Base-by-base conservation (phyloP, 2,888 invertebrate species). In the Aquatica leii region DNA sequence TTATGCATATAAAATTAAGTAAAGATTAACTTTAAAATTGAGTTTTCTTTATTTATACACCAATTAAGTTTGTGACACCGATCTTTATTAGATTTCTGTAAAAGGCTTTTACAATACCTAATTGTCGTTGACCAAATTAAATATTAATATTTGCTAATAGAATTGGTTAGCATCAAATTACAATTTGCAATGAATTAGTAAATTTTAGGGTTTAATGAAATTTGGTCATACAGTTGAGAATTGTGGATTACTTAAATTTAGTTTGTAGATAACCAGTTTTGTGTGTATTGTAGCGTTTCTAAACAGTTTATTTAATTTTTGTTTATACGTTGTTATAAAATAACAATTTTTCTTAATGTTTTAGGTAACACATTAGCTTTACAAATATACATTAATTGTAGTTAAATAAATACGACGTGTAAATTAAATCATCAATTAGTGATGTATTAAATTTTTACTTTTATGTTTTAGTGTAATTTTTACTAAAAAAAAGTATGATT, bases 71-170 rank as follows among this genome's bases (percentile, higher is more conserved):
- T 40, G 52, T 37, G 20, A 17, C 51, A 51, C 17, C 21, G 37
- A 50, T 35, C 21, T 48, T 35, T 58, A 41, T 21, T 55, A 49
- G 58, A 62, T 62, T 64, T 59, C 55, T 59, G 51, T 64, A 64
- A 59, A 64, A 59, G 59, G 50, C 59, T 37, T 59, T 43, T 59
- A 31, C 49, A 59, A 48, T 40, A 51, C 62, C 52, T 56, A 52
- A 48, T 53, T 54, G 57, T 58, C 65, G 57, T 52, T 53, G 41
- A 54, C 52, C 53, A 54, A 65, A 65, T 59, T 62, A 59, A 66
- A 66, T 52, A 62, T 66, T 66, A 59, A 66, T 66, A 59, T 49
- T 62, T 24, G 51, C 54, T 55, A 62, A 62, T 66, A 60, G 62
- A 54, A 60, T 62, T 62, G 53, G 66, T 62, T 66, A 62, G 59